Percentiles rank a stretch among this genome's conserved stretches.
Conservation (phyloP, 2,888 invertebrate species). For the Caenorhabditis sinica region DNA sequence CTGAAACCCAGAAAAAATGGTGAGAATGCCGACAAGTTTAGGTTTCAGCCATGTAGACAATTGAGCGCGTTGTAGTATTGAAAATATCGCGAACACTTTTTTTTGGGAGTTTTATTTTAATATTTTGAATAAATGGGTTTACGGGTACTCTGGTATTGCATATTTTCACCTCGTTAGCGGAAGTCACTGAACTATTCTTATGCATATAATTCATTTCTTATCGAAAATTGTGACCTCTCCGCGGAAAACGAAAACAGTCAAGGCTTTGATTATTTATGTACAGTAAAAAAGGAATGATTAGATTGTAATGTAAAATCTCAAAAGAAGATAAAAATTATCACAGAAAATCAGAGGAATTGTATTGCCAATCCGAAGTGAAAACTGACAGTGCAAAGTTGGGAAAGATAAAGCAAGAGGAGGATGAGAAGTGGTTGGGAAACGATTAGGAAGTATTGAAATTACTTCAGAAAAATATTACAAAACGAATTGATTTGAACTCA, state of each 20-base stretch:
- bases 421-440: constrained; percentile 9
- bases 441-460: constrained; percentile 2
- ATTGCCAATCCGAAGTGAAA: background rate
- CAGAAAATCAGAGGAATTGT: constrained; percentile 15
- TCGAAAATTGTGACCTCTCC: too few relatives aligned
- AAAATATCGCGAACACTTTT: too few relatives aligned
- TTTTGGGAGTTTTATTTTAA: constrained; percentile 10
- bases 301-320: background rate
- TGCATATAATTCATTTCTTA: too few relatives aligned
- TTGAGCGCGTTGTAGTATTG: too few relatives aligned
- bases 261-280: constrained; percentile 6
- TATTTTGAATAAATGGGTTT: constrained; percentile 30
- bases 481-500: constrained; percentile 31
- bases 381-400: constrained; percentile 20
- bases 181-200: too few relatives aligned
- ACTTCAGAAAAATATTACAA: background rate
- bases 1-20: too few relatives aligned
- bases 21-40: too few relatives aligned
- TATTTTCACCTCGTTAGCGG: too few relatives aligned
- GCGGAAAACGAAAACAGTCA: too few relatives aligned
- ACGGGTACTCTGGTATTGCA: background rate
- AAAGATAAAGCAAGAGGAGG: constrained; percentile 23
- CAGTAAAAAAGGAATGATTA: constrained; percentile 14
- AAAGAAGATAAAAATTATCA: background rate
- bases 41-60: too few relatives aligned